Conservation (phyloP, 2,113 vertebrate species). For the Ictalurus punctatus region DNA sequence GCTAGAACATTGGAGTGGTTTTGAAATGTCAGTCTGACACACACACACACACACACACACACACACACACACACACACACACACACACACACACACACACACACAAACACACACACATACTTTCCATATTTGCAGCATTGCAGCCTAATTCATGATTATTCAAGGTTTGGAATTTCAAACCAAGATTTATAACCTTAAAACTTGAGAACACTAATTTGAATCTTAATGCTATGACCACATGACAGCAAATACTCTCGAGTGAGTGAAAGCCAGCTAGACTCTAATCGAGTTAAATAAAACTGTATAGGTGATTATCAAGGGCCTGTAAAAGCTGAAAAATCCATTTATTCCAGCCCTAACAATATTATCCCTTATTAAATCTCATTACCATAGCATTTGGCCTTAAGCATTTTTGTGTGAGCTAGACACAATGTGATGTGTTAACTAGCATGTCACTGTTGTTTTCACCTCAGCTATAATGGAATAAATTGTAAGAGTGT, state of each 20-base stretch:
- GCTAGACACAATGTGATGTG: background rate
- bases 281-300: background rate
- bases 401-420: background rate
- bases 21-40: slow-evolving; percentile 35
- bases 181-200: background rate
- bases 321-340: background rate
- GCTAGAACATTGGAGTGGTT: slow-evolving; percentile 47
- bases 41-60: slow-evolving; percentile 30
- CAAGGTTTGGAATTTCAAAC: background rate
- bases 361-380: slow-evolving; percentile 12
- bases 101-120: too few relatives aligned
- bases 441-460: background rate
- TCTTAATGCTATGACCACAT: background rate
- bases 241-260: background rate
- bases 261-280: background rate
- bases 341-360: background rate
- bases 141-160: background rate
- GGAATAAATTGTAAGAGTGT: background rate
- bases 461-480: background rate
- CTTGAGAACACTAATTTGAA: background rate
- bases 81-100: background rate
- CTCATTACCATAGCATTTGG: slow-evolving; percentile 21
- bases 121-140: background rate
- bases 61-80: slow-evolving; percentile 20
- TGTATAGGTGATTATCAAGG: background rate